These are phyloP conservation scores for Conopomorpha cramerella DNA, from an alignment of 1,140 invertebrate genomes.

Conservation along the genomic window DNA sequence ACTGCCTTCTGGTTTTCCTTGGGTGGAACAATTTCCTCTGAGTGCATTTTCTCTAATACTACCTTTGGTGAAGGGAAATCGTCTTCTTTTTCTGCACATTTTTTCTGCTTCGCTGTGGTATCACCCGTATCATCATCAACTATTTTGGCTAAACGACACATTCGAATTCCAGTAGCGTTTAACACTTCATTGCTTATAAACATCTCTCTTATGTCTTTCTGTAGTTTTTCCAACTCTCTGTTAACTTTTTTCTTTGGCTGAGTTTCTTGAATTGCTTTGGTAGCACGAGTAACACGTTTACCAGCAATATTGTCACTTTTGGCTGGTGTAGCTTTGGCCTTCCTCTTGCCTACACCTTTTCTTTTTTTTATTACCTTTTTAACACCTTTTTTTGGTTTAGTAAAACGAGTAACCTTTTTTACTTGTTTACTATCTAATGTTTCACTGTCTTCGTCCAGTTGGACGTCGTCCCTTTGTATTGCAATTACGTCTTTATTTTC, in stretches of 20 bases:
- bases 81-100: too few relatives aligned
- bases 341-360: conserved; percentile 10
- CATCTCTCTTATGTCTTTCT: conserved; percentile 71
- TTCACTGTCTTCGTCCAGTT: conserved; percentile 1
- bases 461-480: conserved; percentile 6
- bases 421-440: neutral
- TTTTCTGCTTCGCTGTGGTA: too few relatives aligned
- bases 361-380: conserved; percentile 8
- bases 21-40: too few relatives aligned
- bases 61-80: too few relatives aligned
- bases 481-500: conserved; percentile 3
- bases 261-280: conserved; percentile 3
- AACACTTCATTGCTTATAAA: conserved; percentile 66
- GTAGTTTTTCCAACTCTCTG: conserved; percentile 64
- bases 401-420: too few relatives aligned
- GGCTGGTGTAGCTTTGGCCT: conserved; percentile 8
- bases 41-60: too few relatives aligned
- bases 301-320: conserved; percentile 6
- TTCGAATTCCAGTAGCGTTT: conserved; percentile 56
- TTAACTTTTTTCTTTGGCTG: conserved; percentile 26
- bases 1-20: conserved; percentile 5
- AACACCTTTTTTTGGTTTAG: neutral
- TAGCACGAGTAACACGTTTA: conserved; percentile 18
- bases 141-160: conserved; percentile 55
- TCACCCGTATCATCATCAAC: too few relatives aligned